phyloP scores from a whole-genome alignment of 2,797 vertebrate genomes.

The Morelia viridis region DNA sequence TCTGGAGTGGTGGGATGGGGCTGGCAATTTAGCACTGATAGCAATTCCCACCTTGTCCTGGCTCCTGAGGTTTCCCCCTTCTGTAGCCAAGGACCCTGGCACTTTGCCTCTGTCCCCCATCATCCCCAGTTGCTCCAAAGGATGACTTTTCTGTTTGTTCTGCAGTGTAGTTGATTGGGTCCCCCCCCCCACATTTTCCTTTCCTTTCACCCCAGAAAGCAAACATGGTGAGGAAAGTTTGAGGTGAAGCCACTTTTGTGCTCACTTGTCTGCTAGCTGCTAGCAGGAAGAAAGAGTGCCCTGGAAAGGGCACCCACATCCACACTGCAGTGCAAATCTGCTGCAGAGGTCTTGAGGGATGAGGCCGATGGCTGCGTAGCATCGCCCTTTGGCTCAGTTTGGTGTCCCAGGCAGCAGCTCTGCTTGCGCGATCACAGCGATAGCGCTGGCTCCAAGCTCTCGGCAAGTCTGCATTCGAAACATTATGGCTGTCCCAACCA shows the following conservation, averaged over 20 bases:
- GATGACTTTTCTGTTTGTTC: background rate
- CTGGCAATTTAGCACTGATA: background rate
- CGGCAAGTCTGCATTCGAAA: constrained; percentile 9
- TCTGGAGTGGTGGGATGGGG: background rate
- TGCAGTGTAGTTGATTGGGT: background rate
- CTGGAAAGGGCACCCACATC: no score
- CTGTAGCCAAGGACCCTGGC: background rate
- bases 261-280: no score
- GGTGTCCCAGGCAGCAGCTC: no score
- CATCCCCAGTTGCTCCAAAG: background rate
- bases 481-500: constrained; percentile 52
- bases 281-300: background rate
- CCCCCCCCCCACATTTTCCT: background rate
- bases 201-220: background rate
- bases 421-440: background rate
- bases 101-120: background rate
- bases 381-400: background rate
- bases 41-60: background rate
- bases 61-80: background rate
- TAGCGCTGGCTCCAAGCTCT: background rate
- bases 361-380: no score
- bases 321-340: background rate
- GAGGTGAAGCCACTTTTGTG: background rate
- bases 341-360: background rate
- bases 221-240: background rate